Percentiles rank a stretch among this genome's conserved stretches.
Conservation (phyloP, 2,797 vertebrate genomes). For the Caiman crocodilus region DNA sequence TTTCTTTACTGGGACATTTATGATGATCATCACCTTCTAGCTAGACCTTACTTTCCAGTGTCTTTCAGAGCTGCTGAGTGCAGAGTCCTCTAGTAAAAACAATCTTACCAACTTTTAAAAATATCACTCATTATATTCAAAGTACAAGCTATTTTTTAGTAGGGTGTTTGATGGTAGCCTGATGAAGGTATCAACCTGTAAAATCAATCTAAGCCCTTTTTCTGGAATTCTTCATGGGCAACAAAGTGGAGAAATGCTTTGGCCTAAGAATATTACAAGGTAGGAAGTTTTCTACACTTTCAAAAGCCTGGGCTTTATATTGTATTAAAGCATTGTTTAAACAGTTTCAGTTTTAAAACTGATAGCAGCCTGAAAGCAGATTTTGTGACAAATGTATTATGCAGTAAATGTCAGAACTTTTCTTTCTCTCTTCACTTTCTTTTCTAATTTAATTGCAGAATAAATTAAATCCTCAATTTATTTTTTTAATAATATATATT, state of each 20-base stretch:
- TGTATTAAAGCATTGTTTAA: background rate
- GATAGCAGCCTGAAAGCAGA: background rate
- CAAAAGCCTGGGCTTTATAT: background rate
- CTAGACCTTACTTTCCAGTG: conserved; percentile 68
- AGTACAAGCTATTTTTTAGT: conserved; percentile 47
- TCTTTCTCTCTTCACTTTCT: background rate
- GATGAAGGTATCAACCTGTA: conserved; percentile 77
- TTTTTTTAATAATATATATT: background rate
- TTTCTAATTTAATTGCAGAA: rapidly evolving
- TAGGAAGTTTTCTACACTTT: conserved; percentile 69
- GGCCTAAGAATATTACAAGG: conserved; percentile 79
- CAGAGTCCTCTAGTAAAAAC: conserved; percentile 57
- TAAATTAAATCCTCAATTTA: background rate
- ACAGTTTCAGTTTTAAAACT: background rate
- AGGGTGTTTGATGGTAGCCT: conserved; percentile 61
- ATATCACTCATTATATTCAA: background rate
- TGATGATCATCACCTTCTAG: conserved; percentile 75
- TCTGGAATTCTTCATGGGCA: conserved; percentile 73
- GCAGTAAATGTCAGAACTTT: background rate
- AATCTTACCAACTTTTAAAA: background rate
- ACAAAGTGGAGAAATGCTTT: conserved; percentile 78
- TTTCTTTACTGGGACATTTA: conserved; percentile 81
- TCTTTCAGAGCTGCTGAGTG: conserved; percentile 66
- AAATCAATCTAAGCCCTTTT: conserved; percentile 75
- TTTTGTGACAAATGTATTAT: background rate